Base-by-base conservation (phyloP, 2,888 invertebrate species). In the Carcina quercana region DNA sequence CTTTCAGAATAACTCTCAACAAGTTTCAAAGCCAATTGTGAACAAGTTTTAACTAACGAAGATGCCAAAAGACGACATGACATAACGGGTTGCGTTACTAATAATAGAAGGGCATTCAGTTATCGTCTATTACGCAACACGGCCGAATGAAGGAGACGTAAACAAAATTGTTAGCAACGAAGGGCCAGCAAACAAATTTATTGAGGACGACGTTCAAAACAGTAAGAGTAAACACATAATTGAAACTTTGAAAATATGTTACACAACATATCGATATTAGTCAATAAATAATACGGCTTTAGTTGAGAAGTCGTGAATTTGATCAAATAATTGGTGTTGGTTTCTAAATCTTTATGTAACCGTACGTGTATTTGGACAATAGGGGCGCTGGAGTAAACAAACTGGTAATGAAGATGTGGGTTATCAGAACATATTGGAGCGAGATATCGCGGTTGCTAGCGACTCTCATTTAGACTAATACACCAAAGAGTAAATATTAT, bases 331-430 rank as follows among this genome's bases (percentile, higher is more conserved):
- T 55, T 43, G 50, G 42, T 44, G 51, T 57, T 48, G 56, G 20
- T 47, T 43, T 49, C 47, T 47, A 30, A 33, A 33, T 37, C 34
- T 49, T 65, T 59, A 64, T 48, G 63, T 69, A 70, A 75, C 55
- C 53, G 43, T 61, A n/a, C n/a, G n/a, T n/a, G n/a, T n/a, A 58
- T 72, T 65, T 62, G 56, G 51, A 59, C 59, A 66, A 68, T 68
- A 66, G 56, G 51, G 47, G 41, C 47, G 53, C 57, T 58, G 56
- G 49, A 59, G 64, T 66, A 72, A 74, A 70, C 63, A 63, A n/a
- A 58, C 52, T 53, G 45, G 52, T 47, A 53, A 50, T 42, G 45
- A 46, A 60, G 59, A 70, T 68, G 64, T 70, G 59, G 74, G 72
- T 75, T 74, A 75, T 68, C 70, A 45, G 52, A 38, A 54, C 54